Percentiles rank a stretch among this genome's conserved stretches.
phyloP scores from a whole-genome alignment of 2,113 vertebrate genomes.

The Nothocercus nigrocapillus region DNA sequence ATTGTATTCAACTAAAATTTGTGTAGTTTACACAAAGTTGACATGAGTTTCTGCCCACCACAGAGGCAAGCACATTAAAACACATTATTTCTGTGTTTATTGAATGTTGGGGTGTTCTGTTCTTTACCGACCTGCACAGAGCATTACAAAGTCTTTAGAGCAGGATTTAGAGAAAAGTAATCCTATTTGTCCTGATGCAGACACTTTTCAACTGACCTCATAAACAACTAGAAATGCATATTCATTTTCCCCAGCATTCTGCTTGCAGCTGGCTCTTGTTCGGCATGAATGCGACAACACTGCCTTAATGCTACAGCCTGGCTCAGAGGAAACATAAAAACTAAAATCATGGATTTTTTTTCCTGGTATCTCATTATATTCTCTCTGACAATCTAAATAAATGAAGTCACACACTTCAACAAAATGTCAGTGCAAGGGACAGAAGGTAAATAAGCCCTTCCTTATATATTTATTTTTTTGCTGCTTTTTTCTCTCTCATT shows the following conservation, averaged over 20 bases:
- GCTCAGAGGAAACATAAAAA: neutral
- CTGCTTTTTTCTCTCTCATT: neutral
- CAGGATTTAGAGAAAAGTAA: neutral
- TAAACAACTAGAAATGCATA: neutral
- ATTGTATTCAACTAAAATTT: neutral
- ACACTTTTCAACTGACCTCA: neutral
- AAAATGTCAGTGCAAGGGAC: neutral
- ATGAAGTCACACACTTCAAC: neutral
- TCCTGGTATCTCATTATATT: neutral
- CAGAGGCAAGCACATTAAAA: neutral
- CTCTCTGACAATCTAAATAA: neutral
- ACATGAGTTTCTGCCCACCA: neutral
- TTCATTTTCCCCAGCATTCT: neutral
- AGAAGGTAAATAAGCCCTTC: neutral
- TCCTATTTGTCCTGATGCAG: neutral
- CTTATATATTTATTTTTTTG: neutral
- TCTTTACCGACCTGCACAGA: neutral
- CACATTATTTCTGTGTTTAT: rapidly evolving
- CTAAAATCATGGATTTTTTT: neutral
- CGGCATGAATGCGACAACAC: neutral
- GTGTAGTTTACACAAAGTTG: neutral
- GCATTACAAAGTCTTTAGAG: neutral
- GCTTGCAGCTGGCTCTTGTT: neutral
- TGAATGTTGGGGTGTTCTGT: neutral
- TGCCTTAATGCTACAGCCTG: neutral